Base-by-base conservation (phyloP, 1,140 invertebrate genomes). In the Ericerus pela region DNA sequence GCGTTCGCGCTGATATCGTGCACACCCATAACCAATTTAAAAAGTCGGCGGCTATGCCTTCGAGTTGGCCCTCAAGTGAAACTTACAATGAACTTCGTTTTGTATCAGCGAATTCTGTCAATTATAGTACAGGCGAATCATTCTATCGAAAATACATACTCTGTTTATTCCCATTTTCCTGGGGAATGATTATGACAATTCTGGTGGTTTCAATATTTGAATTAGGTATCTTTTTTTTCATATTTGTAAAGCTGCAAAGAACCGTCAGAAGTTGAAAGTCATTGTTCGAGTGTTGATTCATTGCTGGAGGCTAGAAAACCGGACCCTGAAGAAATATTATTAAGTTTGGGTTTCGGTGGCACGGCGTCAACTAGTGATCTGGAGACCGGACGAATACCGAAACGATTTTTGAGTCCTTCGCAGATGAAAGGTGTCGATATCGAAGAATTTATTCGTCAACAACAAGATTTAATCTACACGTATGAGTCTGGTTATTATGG, bases 211-310 rank as follows among this genome's bases (percentile, higher is more conserved):
- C n/a, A n/a, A n/a, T n/a, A n/a, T n/a, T n/a, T n/a, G n/a, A n/a
- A n/a, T n/a, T n/a, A n/a, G n/a, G n/a, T n/a, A n/a, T n/a, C n/a
- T n/a, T n/a, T n/a, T n/a, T n/a, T n/a, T n/a, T n/a, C 5, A 16
- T 47, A 33, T 33, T 33, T n/a, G n/a, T n/a, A 33, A 8, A 47
- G 41, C 26, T 10, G 41, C 16, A 47, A 37, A 51, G 60, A 61
- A 47, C 60, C 60, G 27, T 61, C 60, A 24, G 64, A 73, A 58
- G 65, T 64, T 16, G 80, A 78, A 28, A 84, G 82, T 66, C 76
- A 81, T 56, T 80, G 79, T 58, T 82, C 79, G 51, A 83, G 81
- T 63, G 79, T 85, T 12, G 79, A 85, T 65, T 83, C 81, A 65
- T 72, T 85, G 38, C 65, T 87, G 57, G 83, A 84, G 60, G 70